Percentiles rank a stretch among this genome's conserved stretches.
phyloP scores from a whole-genome alignment of 2,888 invertebrate species.

The Pristionchus japonicus region DNA sequence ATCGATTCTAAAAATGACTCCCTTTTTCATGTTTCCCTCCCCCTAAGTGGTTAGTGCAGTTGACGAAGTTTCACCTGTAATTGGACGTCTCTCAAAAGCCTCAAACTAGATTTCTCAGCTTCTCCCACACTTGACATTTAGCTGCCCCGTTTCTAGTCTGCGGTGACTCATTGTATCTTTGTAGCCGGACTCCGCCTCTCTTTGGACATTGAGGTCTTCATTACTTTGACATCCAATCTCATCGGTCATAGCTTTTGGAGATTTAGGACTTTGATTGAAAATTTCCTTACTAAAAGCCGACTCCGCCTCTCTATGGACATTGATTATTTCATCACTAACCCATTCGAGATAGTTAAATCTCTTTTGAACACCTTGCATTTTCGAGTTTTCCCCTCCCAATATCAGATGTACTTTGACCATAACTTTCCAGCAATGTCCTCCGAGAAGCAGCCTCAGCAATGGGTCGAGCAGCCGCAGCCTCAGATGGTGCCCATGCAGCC shows the following conservation, averaged over 20 bases:
- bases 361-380: too few relatives aligned
- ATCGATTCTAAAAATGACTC: too few relatives aligned
- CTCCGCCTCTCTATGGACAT: too few relatives aligned
- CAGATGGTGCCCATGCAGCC: not conserved
- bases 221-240: not conserved
- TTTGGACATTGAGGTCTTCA: not conserved
- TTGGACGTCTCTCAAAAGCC: not conserved
- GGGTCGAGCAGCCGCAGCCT: not conserved
- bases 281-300: too few relatives aligned
- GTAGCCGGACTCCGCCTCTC: not conserved
- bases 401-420: too few relatives aligned
- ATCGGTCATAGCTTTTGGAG: too few relatives aligned
- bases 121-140: not conserved
- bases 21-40: not conserved
- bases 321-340: too few relatives aligned
- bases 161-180: not conserved
- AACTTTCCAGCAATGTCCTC: too few relatives aligned
- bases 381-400: too few relatives aligned
- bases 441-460: not conserved
- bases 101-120: not conserved
- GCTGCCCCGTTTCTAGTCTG: not conserved
- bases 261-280: too few relatives aligned
- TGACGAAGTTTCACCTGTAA: not conserved
- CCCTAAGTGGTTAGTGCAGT: not conserved
- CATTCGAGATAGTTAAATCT: too few relatives aligned